Base-by-base conservation (phyloP, 2,113 vertebrate species). In the Nothocercus julius region DNA sequence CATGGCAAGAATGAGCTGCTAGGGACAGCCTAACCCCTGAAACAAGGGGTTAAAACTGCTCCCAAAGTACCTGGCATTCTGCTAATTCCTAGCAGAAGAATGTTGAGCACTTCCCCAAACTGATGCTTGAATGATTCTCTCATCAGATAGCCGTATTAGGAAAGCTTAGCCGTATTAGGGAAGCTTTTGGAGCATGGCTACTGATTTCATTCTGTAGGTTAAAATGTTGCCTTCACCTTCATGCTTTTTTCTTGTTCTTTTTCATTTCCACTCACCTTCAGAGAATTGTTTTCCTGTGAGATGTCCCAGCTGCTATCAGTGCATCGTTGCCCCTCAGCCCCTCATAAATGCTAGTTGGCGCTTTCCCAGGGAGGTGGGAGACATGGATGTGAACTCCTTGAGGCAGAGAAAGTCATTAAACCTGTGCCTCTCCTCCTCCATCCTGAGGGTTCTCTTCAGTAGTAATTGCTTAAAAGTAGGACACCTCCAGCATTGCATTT, bases 331-430 rank as follows among this genome's bases (percentile, higher is more conserved):
- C 14, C 63, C 7, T 83, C 51, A 51, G 28, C 44, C 27, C 44
- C 22, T 12, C 58, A 2, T 64, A 61, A n/a, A 70, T 14, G 1
- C 0, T 27, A 40, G 8, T 30, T 42, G 21, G 10, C 9, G 24
- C 32, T 75, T 20, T 75, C 30, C 49, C 18, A 49, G 30, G 25
- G 58, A n/a, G 9, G 12, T 68, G 36, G 62, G 9, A 64, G 42
- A 80, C 22, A 11, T 45, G 32, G 42, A 28, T 36, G 32, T 75
- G 67, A 38, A 11, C 63, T 68, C 19, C 36, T 38, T 34, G 47
- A 40, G 62, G 54, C 11, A 80, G 18, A 79, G 42, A 53, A 84
- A 53, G 8, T 68, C 27, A 34, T 62, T 83, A 78, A 74, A 68
- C 27, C 5, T 27, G 13, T 10, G 9, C 40, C 5, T 70, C 32